A percentile compares a stretch with the other conserved stretches of the same genome.
phyloP scores from a whole-genome alignment of 2,797 vertebrate species.

The Rousettus madagascariensis region DNA sequence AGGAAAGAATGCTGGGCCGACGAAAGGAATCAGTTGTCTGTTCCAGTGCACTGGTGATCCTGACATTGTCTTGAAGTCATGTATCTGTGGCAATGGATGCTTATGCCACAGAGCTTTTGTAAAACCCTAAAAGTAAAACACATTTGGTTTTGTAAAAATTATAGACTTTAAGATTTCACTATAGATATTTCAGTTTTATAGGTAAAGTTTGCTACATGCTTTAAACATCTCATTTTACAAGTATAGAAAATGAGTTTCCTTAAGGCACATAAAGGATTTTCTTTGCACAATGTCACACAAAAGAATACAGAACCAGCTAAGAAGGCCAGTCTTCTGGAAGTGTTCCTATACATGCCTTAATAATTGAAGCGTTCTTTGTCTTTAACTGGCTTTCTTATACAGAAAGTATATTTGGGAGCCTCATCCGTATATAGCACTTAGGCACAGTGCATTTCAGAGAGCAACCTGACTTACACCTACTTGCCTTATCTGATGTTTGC shows the following conservation, averaged over 20 bases:
- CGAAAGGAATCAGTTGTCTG: not conserved
- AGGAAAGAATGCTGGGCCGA: not conserved
- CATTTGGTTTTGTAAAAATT: conserved; percentile 13
- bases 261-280: not conserved
- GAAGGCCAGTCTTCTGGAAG: not conserved
- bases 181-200: not conserved
- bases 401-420: conserved; percentile 39
- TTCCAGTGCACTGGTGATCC: not conserved
- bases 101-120: not conserved
- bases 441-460: conserved; percentile 42
- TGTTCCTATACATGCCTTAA: not conserved
- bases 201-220: not conserved
- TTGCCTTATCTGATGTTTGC: conserved; percentile 50
- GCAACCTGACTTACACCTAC: conserved; percentile 45
- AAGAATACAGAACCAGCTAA: not conserved
- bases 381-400: conserved; percentile 39
- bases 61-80: not conserved
- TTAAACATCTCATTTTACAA: conserved; percentile 5
- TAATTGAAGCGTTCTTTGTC: conserved; percentile 1
- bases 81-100: not conserved
- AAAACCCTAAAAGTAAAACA: not conserved
- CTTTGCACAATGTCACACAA: conserved; percentile 10
- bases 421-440: conserved; percentile 48
- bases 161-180: not conserved
- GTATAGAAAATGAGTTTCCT: not conserved